phyloP scores from a whole-genome alignment of 2,113 vertebrate genomes.

The Festucalex cinctus region DNA sequence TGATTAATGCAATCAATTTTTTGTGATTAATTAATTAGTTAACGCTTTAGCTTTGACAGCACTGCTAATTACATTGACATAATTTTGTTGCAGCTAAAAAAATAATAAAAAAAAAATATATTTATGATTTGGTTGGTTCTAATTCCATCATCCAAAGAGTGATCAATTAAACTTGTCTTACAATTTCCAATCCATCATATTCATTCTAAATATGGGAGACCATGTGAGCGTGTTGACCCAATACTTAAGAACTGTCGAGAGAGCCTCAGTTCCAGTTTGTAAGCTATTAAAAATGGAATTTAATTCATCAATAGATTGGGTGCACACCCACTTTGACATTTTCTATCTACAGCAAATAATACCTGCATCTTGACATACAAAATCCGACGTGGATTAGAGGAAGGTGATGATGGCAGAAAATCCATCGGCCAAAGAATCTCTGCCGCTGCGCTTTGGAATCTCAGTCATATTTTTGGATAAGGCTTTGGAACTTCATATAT shows the following conservation, averaged over 20 bases:
- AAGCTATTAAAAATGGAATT: conserved; percentile 19
- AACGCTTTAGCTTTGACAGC: no score
- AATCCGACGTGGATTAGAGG: conserved; percentile 35
- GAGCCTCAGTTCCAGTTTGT: conserved; percentile 15
- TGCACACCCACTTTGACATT: conserved; percentile 17
- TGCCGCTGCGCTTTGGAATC: conserved; percentile 21
- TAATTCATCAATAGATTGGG: conserved; percentile 25
- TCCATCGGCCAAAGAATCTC: conserved; percentile 15
- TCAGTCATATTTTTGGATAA: conserved; percentile 46
- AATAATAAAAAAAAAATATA: no score
- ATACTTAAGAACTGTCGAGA: conserved; percentile 10
- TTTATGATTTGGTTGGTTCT: no score
- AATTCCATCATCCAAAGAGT: neutral
- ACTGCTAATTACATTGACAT: no score
- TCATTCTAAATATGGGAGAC: neutral
- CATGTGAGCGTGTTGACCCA: neutral
- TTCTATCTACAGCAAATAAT: conserved; percentile 5
- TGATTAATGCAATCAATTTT: no score
- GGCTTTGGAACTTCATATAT: conserved; percentile 23
- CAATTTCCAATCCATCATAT: neutral
- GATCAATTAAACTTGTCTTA: neutral
- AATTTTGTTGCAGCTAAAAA: no score
- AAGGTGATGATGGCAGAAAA: conserved; percentile 22
- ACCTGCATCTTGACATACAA: conserved; percentile 18
- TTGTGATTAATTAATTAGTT: no score